Evolutionary conservation across 2,113 vertebrate genomes (phyloP), one percentile per base, ranked within the genome.

Genomic region (Oryzias celebensis): DNA sequence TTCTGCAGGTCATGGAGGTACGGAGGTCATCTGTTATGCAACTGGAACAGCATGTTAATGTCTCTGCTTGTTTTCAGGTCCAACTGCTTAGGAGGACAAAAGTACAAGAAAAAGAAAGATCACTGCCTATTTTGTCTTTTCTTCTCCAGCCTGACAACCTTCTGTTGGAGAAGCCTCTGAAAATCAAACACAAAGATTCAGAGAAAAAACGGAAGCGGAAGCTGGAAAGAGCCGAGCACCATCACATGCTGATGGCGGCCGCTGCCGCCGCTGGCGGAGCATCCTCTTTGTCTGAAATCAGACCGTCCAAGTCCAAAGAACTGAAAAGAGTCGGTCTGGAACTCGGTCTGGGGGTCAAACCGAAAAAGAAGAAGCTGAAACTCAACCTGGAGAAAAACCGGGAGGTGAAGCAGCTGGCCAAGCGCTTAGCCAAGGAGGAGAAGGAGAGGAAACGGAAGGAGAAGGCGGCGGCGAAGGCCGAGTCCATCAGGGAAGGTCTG

Each of bases 341-440:
- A 65, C 95, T 96, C 60, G 83, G 94, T 44, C 81, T 88, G 0
- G 83, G 85, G 55, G 93, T 93, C 58, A 99, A 96, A 75, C 92
- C 94, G 78, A 98, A 98, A 89, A 98, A 98, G 87, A 99, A 98
- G 79, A 98, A 98, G 76, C 92, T 99, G 28, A 99, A 98, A 78
- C 92, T 98, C 71, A 94, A 83, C 62, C 85, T 93, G 52, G 96
- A 98, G 61, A 98, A 98, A 88, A 94, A 94, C 52, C 94, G 95
- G 15, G 96, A 98, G 79, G 91, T 98, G 68, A 98, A 96, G 84
- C 96, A 96, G 78, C 86, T 98, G 72, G 97, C 96, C 71, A 98
- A 98, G 82, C 93, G 96, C 14, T 83, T 98, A 23, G 96, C 93
- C 23, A 98, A 97, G 87, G 96, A 98, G 70, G 96, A 98, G 76